These are phyloP conservation scores for Botia kubotai DNA, from an alignment of 2,797 vertebrate genomes.

Conservation along the genomic window DNA sequence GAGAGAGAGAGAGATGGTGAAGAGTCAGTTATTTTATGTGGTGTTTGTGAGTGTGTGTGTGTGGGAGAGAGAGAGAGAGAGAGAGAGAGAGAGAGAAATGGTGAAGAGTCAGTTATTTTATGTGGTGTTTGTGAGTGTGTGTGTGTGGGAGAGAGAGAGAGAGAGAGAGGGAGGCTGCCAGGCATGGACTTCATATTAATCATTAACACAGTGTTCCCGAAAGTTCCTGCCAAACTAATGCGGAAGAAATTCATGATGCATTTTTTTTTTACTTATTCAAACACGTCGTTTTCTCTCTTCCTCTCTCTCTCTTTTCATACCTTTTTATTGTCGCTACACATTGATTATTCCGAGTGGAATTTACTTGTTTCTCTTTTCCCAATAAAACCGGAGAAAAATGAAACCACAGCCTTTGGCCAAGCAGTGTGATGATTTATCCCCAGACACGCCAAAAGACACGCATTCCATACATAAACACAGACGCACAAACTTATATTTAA, in stretches of 20 bases:
- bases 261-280: constrained; percentile 60
- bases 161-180: constrained; percentile 79
- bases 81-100: constrained; percentile 34
- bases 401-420: constrained; percentile 48
- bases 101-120: constrained; percentile 49
- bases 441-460: constrained; percentile 43
- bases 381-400: constrained; percentile 49
- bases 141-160: constrained; percentile 10
- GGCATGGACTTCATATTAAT: constrained; percentile 85
- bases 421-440: constrained; percentile 48
- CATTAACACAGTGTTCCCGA: constrained; percentile 87
- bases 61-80: background rate
- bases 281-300: constrained; percentile 23
- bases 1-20: constrained; percentile 44
- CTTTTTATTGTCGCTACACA: constrained; percentile 40
- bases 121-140: constrained; percentile 33
- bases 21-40: constrained; percentile 51
- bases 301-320: background rate
- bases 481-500: background rate
- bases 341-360: constrained; percentile 31
- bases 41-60: constrained; percentile 15
- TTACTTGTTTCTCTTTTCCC: constrained; percentile 44
- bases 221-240: constrained; percentile 78
- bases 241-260: constrained; percentile 77
- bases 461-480: constrained; percentile 22